Percentiles rank a stretch among this genome's conserved stretches.
phyloP scores from a whole-genome alignment of 2,888 invertebrate genomes.

The Sphinx pinastri region DNA sequence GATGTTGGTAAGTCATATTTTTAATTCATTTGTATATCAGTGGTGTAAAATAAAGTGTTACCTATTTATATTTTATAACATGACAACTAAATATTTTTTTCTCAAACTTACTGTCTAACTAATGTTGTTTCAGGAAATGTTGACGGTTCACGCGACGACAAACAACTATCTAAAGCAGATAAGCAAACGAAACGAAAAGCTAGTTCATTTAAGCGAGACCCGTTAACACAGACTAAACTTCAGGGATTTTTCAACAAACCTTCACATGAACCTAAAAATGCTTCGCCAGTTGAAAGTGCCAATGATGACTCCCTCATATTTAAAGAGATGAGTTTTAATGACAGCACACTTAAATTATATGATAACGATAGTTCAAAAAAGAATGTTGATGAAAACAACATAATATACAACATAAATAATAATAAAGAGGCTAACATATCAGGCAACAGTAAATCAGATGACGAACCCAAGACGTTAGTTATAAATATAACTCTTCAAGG shows the following conservation, averaged over 20 bases:
- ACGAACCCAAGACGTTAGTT: slow-evolving; percentile 60
- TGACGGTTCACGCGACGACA: slow-evolving; percentile 51
- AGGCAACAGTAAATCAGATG: slow-evolving; percentile 29
- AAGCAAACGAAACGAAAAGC: slow-evolving; percentile 75
- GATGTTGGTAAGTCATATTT: slow-evolving; percentile 52
- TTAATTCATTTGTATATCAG: background rate
- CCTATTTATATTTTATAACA: too few species aligned
- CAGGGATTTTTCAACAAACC: slow-evolving; percentile 69
- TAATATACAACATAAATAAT: slow-evolving; percentile 60
- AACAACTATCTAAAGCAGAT: slow-evolving; percentile 71
- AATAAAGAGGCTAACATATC: slow-evolving; percentile 33
- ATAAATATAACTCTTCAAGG: slow-evolving; percentile 77
- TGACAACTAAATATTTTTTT: too few species aligned
- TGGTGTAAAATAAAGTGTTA: too few species aligned
- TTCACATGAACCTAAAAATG: slow-evolving; percentile 51
- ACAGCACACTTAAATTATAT: slow-evolving; percentile 54
- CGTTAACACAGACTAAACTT: slow-evolving; percentile 77
- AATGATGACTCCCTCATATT: slow-evolving; percentile 61
- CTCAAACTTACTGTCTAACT: background rate
- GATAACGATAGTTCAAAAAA: slow-evolving; percentile 35
- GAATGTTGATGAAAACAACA: slow-evolving; percentile 42
- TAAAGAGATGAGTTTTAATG: slow-evolving; percentile 57
- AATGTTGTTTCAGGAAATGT: slow-evolving; percentile 7
- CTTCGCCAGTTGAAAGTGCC: slow-evolving; percentile 59
- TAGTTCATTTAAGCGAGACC: slow-evolving; percentile 77